Evolutionary conservation across 2,888 invertebrate genomes (phyloP).

Genomic region (Crossocerus cetratus): DNA sequence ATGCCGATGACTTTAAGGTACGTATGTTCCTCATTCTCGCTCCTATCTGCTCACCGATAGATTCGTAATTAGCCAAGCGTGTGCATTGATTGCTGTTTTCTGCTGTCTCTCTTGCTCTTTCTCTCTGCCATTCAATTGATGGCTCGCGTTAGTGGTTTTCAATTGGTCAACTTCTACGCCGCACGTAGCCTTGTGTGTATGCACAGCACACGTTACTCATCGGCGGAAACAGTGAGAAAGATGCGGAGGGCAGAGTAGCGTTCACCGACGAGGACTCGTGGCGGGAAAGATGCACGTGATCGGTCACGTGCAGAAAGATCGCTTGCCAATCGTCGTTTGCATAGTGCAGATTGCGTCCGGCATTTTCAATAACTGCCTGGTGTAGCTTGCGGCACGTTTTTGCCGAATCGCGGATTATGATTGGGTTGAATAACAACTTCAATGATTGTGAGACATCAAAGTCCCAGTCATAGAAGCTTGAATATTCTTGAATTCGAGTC

Average conservation of each 20-base stretch:
- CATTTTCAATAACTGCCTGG: slow-evolving; percentile 21
- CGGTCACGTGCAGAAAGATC: slow-evolving; percentile 54
- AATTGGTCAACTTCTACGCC: too few species aligned
- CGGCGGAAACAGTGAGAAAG: slow-evolving; percentile 1
- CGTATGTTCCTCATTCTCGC: slow-evolving; percentile 54
- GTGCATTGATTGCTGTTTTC: neutral
- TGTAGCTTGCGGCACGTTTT: slow-evolving; percentile 23
- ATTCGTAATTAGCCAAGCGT: neutral
- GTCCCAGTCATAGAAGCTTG: too few species aligned
- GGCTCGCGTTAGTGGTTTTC: too few species aligned
- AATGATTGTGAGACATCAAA: too few species aligned
- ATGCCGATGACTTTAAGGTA: slow-evolving; percentile 87
- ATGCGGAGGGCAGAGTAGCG: neutral
- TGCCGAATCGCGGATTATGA: neutral
- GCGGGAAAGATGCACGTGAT: slow-evolving; percentile 48
- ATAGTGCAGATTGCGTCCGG: slow-evolving; percentile 34
- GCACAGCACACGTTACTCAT: too few species aligned
- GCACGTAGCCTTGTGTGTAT: too few species aligned
- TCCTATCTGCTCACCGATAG: neutral
- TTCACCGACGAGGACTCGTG: slow-evolving; percentile 36
- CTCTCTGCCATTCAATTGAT: neutral
- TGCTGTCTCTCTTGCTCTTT: too few species aligned
- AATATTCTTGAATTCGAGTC: too few species aligned
- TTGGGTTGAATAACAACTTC: too few species aligned
- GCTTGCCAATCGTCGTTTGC: slow-evolving; percentile 31